Percentiles rank a stretch among this genome's conserved stretches.
Conservation (phyloP, 1,140 invertebrate species). For the Pseudomyrmex pallidus region DNA sequence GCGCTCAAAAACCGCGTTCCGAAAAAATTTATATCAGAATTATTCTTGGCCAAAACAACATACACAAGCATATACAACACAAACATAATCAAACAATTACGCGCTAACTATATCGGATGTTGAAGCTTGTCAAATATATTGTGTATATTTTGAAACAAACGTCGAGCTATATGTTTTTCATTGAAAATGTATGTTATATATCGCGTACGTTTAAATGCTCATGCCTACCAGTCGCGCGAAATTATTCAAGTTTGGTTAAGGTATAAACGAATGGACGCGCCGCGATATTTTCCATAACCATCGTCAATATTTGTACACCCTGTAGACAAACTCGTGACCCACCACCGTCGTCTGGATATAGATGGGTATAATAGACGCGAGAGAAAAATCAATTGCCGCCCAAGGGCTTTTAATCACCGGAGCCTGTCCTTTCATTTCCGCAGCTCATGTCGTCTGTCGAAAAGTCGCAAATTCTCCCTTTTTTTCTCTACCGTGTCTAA, state of each 20-base stretch:
- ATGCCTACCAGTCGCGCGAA: conserved; percentile 9
- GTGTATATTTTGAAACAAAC: not conserved
- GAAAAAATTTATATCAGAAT: not conserved
- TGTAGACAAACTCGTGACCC: conserved; percentile 36
- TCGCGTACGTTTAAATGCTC: not conserved
- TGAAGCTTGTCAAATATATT: not conserved
- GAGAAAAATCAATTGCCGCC: conserved; percentile 76
- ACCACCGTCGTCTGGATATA: not conserved
- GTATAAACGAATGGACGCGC: not conserved
- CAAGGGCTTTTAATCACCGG: conserved; percentile 75
- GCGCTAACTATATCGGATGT: not conserved
- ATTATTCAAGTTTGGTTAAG: conserved; percentile 66
- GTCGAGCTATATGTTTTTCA: not conserved
- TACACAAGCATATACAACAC: not conserved
- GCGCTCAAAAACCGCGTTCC: no score
- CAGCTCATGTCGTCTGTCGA: conserved; percentile 53
- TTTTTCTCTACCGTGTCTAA: conserved; percentile 25
- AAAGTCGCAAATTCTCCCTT: conserved; percentile 51
- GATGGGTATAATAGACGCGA: conserved; percentile 51
- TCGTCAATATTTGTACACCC: conserved; percentile 60
- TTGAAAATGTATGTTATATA: conserved; percentile 32
- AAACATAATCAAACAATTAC: not conserved
- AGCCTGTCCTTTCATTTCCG: conserved; percentile 73
- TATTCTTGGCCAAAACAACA: no score
- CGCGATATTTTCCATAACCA: conserved; percentile 46